Evolutionary conservation across 2,888 invertebrate genomes (phyloP), one percentile per base, ranked within the genome.

Genomic region (Eilema depressum): DNA sequence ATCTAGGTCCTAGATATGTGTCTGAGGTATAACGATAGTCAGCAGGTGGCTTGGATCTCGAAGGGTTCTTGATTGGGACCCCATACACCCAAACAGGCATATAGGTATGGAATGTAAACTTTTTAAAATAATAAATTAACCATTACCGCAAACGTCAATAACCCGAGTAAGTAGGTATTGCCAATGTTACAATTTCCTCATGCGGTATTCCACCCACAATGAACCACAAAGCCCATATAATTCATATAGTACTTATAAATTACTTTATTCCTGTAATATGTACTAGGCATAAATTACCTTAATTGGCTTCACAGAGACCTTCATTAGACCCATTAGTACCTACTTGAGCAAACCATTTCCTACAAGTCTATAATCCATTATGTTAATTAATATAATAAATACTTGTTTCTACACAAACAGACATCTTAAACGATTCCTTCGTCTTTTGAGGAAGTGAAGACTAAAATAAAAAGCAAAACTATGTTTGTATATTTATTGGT

Each of bases 401-500:
- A 63, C 63, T 61, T 14, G 62, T 23, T 41, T 66, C 25, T 26
- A 41, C 65, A 65, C 33, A 62, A 61, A 64, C 47, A 65, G 63
- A 37, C 33, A 70, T 26, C 20, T 63, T 25, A 60, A 66, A 30
- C 70, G 62, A 70, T 74, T 78, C 69, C 73, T 73, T 63, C 53
- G 69, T 66, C 74, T 75, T 71, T 69, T 65, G 70, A 71, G 70
- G 66, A 75, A 73, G 61, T 57, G 62, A 74, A 75, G 75, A 69
- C 63, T 70, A 70, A 73, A 71, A 75, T 74, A 71, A 76, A 81
- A 72, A 78, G 78, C n/a, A 63, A 70, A 69, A 56, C 30, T 47
- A 70, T 66, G 70, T 72, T 70, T 60, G 66, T 79, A 62, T 83
- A 80, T 82, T 83, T 75, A 80, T 83, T 75, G 69, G 73, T 77